Percentiles rank a stretch among this genome's conserved stretches.
Evolutionary conservation across 2,797 vertebrate genomes (phyloP).

Genomic region (Pristis pectinata): DNA sequence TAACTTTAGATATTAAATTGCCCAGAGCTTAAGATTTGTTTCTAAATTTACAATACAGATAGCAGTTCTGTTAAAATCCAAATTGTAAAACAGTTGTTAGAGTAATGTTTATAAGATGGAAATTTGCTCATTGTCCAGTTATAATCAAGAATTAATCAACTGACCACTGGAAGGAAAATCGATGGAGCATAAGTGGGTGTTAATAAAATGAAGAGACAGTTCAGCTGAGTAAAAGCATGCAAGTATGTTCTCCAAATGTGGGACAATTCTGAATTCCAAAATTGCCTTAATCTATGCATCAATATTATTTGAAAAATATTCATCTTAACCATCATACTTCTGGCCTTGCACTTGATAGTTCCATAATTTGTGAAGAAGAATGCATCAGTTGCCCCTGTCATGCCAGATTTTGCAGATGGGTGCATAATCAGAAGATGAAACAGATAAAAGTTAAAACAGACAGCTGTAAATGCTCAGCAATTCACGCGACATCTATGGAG

Average conservation of each 20-base stretch:
- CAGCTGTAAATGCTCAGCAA: too few species aligned
- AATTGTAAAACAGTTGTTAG: neutral
- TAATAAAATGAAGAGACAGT: neutral
- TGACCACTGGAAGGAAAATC: neutral
- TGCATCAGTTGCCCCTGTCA: neutral
- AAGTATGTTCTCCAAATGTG: neutral
- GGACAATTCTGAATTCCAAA: neutral
- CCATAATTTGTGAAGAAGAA: neutral
- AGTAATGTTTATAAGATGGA: neutral
- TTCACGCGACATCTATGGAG: too few species aligned
- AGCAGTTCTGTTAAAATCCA: neutral
- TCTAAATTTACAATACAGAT: neutral
- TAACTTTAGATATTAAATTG: neutral
- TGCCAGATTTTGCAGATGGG: neutral
- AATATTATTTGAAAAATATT: neutral
- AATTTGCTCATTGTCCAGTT: neutral
- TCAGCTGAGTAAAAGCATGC: neutral
- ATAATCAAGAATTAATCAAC: neutral
- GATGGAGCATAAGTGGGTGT: neutral
- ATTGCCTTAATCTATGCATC: neutral
- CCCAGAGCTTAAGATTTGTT: neutral
- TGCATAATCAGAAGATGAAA: neutral
- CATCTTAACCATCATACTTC: neutral
- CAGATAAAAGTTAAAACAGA: neutral
- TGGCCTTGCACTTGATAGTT: neutral